Evolutionary conservation across 1,140 invertebrate species (phyloP).

Genomic region (Pogonus chalceus): DNA sequence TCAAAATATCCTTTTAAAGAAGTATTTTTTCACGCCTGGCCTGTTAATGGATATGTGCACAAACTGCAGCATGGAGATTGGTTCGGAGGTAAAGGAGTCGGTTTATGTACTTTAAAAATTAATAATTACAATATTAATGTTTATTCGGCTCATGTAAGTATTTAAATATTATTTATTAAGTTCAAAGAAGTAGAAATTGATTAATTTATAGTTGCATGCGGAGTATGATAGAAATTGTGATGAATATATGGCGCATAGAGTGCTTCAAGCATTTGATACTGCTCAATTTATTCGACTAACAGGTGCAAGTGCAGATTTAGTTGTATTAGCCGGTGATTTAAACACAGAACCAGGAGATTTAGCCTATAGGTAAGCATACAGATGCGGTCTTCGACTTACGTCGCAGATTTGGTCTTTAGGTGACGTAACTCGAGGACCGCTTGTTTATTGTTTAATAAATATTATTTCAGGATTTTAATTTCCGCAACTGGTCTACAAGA

Average conservation of each 20-base stretch:
- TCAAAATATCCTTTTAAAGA: constrained; percentile 80
- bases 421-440: too few species aligned
- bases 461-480: constrained; percentile 40
- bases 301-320: constrained; percentile 62
- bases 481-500: constrained; percentile 38
- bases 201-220: constrained; percentile 72
- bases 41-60: constrained; percentile 94
- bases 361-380: constrained; percentile 53
- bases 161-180: not conserved
- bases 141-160: constrained; percentile 83
- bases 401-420: constrained; percentile 1
- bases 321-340: constrained; percentile 84
- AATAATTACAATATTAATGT: constrained; percentile 65
- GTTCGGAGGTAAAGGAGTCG: constrained; percentile 96
- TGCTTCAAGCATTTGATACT: constrained; percentile 87
- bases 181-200: not conserved
- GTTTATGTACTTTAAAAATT: constrained; percentile 63
- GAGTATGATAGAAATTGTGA: constrained; percentile 80
- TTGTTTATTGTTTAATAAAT: too few species aligned
- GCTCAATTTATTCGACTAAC: constrained; percentile 87
- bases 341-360: constrained; percentile 83
- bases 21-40: constrained; percentile 83
- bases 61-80: constrained; percentile 95
- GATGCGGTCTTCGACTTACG: constrained; percentile 29
- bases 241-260: constrained; percentile 81